Percentiles rank a stretch among this genome's conserved stretches.
Evolutionary conservation across 2,797 vertebrate genomes (phyloP).

Genomic region (Mormyrus proboscirostris): DNA sequence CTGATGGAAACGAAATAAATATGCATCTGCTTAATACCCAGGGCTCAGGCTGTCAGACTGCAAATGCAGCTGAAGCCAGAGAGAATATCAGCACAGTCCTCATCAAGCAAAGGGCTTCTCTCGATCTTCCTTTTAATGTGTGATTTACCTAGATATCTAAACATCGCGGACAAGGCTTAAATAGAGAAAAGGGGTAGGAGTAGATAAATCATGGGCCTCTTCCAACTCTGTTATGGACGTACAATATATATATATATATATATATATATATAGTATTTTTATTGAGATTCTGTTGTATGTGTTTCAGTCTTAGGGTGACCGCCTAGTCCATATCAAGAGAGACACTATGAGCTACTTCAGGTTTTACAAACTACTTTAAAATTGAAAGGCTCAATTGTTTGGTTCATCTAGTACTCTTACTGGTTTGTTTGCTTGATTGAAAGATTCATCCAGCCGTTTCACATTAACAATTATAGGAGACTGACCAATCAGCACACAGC

Average conservation of each 20-base stretch:
- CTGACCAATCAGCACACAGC: no score
- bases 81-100: not conserved
- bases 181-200: not conserved
- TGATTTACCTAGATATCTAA: not conserved
- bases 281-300: not conserved
- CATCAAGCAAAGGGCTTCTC: not conserved
- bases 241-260: not conserved
- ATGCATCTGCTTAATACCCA: not conserved
- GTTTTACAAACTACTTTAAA: no score
- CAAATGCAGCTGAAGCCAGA: not conserved
- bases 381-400: no score
- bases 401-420: no score
- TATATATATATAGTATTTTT: not conserved
- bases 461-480: no score
- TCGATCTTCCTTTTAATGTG: not conserved
- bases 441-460: no score
- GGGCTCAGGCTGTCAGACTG: not conserved
- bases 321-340: no score
- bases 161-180: not conserved
- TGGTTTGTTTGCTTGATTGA: no score
- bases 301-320: not conserved
- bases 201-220: not conserved
- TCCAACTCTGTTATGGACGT: not conserved
- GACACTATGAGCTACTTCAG: no score
- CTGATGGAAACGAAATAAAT: constrained; percentile 37